These are phyloP conservation scores for Simalia tracyae DNA, from an alignment of 2,797 vertebrate genomes.

Conservation along the genomic window DNA sequence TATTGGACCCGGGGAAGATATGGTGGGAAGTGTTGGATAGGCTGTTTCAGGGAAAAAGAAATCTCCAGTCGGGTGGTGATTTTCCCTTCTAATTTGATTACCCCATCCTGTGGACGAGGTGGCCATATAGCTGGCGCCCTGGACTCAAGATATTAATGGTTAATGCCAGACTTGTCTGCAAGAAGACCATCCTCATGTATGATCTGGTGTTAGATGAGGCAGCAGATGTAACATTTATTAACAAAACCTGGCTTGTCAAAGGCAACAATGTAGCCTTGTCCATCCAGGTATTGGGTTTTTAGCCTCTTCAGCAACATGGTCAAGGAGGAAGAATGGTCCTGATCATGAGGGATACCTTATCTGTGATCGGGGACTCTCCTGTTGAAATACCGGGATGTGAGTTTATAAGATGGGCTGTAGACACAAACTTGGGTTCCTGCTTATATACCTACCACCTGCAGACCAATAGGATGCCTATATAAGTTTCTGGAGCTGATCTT, in stretches of 20 bases:
- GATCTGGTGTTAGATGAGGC: not conserved
- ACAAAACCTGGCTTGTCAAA: not conserved
- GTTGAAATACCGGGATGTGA: not conserved
- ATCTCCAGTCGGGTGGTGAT: not conserved
- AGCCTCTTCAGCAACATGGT: not conserved
- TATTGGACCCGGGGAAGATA: not conserved
- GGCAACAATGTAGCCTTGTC: not conserved
- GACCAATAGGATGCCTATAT: not conserved
- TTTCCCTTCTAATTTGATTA: not conserved
- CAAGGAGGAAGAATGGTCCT: not conserved
- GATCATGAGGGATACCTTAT: not conserved
- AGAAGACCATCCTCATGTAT: not conserved
- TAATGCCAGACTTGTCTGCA: not conserved
- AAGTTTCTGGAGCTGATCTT: not conserved
- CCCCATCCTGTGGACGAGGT: not conserved
- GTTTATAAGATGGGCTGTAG: not conserved
- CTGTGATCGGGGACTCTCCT: not conserved
- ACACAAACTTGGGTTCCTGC: not conserved
- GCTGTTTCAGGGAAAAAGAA: not conserved
- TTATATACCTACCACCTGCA: not conserved
- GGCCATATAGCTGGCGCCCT: not conserved
- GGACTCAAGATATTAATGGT: not conserved
- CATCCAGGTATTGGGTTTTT: not conserved
- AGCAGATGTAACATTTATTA: not conserved
- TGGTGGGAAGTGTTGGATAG: not conserved